Evolutionary conservation across 2,888 invertebrate genomes (phyloP), one percentile per base, ranked within the genome.

Genomic region (Cybosia mesomella): DNA sequence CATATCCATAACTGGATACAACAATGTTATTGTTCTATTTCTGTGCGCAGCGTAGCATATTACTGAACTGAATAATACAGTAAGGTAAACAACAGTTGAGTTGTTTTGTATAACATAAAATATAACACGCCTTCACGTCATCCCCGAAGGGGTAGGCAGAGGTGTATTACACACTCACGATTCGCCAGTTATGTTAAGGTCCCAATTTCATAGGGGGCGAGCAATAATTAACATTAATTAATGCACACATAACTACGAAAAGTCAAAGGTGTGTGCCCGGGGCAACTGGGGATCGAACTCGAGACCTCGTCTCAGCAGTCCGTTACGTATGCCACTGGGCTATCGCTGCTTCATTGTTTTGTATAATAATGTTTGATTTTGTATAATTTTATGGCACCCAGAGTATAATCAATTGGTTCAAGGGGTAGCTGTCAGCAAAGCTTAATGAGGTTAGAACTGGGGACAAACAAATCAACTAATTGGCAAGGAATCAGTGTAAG

Each of bases 21-120:
- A 9, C 9, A n/a, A 49, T n/a, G 9, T 49, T 49, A 49, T 49
- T n/a, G 49, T n/a, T 49, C n/a, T 43, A 49, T 49, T 49, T 49
- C 49, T 49, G n/a, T n/a, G n/a, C 49, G n/a, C n/a, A 49, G 18
- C n/a, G n/a, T 49, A 49, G 49, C 49, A 49, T 49, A 49, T 49
- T 49, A 49, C n/a, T 7, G 49, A 49, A 9, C 49, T 49, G n/a
- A 49, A 49, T 49, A n/a, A n/a, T 49, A n/a, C n/a, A 18, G 49
- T 8, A 9, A n/a, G 49, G 49, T 18, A 49, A 49, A 49, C n/a
- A 49, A 49, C 2, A n/a, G 49, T 49, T 49, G 8, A n/a, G 18
- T 49, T 49, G n/a, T 49, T 49, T 18, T 9, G 49, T 49, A 49
- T 49, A 49, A 49, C n/a, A n/a, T n/a, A n/a, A n/a, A n/a, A n/a